Base-by-base conservation (phyloP, 2,113 vertebrate species). In the Hyperopisus bebe region DNA sequence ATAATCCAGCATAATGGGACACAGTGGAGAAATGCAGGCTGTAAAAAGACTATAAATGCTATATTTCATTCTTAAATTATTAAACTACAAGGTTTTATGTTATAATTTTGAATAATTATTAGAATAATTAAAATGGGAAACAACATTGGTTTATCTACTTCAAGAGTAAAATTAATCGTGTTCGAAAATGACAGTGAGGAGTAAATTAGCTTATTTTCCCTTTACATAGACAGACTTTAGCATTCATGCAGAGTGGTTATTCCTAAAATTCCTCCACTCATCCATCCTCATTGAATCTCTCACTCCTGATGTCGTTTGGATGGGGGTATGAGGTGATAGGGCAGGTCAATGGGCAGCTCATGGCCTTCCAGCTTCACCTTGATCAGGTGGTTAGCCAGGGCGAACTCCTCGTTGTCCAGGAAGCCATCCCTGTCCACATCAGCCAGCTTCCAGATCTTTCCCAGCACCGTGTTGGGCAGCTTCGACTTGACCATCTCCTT, bases 401-500 rank as follows among this genome's bases (percentile, higher is more conserved):
- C 92, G 11, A 93, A 93, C 92, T 93, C 93, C 0, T 93, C 92
- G 2, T 93, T 91, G 10, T 93, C 93, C 89, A 97, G 94, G 90
- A 96, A 94, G 83, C 96, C 96, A 0, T 97, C 96, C 53, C 92
- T 93, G 92, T 97, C 96, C 91, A 97, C 96, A 0, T 97, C 96
- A 0, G 96, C 96, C 89, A 97, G 94, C 91, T 96, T 97, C 96
- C 96, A 97, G 95, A 93, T 91, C 62, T 93, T 93, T 46, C 93
- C 93, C 1, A 93, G 91, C 80, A 93, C 93, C 0, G 90, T 96
- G 93, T 97, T 97, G 88, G 96, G 96, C 82, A 97, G 94, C 93
- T 97, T 97, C 87, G 96, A 97, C 90, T 97, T 97, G 13, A 96
- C 95, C 96, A 97, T 97, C 92, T 97, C 96, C 87, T 95, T 96